Base-by-base conservation (phyloP, 2,113 vertebrate genomes). In the Murina feae region DNA sequence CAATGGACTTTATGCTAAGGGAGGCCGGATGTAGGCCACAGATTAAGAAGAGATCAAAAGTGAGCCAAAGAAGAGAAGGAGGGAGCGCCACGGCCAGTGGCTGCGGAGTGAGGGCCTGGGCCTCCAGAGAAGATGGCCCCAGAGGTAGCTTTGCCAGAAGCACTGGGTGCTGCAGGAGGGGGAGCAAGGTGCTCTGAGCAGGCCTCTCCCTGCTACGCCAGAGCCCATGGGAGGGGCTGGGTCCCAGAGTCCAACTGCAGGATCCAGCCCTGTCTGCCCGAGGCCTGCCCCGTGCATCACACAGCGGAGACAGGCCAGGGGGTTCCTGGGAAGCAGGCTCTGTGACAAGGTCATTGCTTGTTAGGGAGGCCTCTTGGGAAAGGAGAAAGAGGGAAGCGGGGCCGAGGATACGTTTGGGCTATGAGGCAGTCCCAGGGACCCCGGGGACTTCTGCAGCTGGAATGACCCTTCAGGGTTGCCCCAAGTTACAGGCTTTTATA, bases 191-290 rank as follows among this genome's bases (percentile, higher is more conserved):
- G 28, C 30, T 18, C 23, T 55, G 20, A 17, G 42, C 32, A 60
- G 42, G 32, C 11, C 30, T 44, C 68, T 81, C 21, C 35, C 9
- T 18, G 20, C 23, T 75, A 9, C 51, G 30, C 44, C 63, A 6
- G 0, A 10, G 51, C 21, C 23, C 42, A 16, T 53, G 88, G 23
- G 5, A 58, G 13, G n/a, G 23, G 17, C 2, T 0, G 23, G 55
- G 55, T 21, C 55, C 23, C 9, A 12, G 2, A 32, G 21, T 68
- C 60, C 30, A 12, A 14, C 28, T 1, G 23, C 20, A 12, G 2
- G 37, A 28, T 60, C 60, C 30, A 16, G 10, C 32, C 39, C 6
- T 1, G 3, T 55, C 65, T 81, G 20, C 32, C n/a, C 2, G 44
- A 9, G 60, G 5, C 51, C 53, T 66, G 16, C n/a, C 58, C 9